Evolutionary conservation across 2,113 vertebrate species (phyloP).

Genomic region (Silurus asotus): DNA sequence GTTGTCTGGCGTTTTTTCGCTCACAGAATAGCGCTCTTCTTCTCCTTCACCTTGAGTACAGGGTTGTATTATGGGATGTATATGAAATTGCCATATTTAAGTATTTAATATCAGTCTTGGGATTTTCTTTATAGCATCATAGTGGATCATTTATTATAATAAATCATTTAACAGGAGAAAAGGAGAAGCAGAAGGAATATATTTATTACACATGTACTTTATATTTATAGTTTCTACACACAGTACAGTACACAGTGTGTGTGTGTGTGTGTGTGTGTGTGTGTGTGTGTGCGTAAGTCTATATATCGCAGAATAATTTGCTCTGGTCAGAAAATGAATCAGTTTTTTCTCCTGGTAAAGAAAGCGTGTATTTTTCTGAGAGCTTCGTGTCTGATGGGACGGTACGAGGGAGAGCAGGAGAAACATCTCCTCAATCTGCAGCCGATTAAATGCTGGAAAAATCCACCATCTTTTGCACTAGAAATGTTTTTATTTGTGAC

Average conservation of each 20-base stretch:
- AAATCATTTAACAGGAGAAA: conserved; percentile 45
- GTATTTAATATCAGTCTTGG: conserved; percentile 55
- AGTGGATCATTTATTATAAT: conserved; percentile 57
- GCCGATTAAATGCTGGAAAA: conserved; percentile 48
- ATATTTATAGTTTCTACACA: conserved; percentile 39
- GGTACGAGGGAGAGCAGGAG: not conserved
- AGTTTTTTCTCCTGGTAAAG: not conserved
- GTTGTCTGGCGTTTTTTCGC: not conserved
- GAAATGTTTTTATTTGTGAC: conserved; percentile 27
- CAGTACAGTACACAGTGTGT: not conserved
- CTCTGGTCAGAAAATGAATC: not conserved
- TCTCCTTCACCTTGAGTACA: conserved; percentile 61
- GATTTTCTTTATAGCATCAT: conserved; percentile 51
- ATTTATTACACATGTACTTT: conserved; percentile 53
- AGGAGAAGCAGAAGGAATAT: conserved; percentile 44
- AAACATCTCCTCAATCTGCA: conserved; percentile 8
- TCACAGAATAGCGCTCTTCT: conserved; percentile 2
- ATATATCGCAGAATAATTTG: not conserved
- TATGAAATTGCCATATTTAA: conserved; percentile 68
- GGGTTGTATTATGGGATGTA: conserved; percentile 68
- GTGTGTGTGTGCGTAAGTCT: too few species aligned
- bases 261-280: too few species aligned
- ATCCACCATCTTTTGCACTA: conserved; percentile 57
- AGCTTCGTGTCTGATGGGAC: too few species aligned
- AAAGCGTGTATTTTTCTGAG: conserved; percentile 6